Conservation (phyloP, 1,140 invertebrate genomes). For the Sinella curviseta region DNA sequence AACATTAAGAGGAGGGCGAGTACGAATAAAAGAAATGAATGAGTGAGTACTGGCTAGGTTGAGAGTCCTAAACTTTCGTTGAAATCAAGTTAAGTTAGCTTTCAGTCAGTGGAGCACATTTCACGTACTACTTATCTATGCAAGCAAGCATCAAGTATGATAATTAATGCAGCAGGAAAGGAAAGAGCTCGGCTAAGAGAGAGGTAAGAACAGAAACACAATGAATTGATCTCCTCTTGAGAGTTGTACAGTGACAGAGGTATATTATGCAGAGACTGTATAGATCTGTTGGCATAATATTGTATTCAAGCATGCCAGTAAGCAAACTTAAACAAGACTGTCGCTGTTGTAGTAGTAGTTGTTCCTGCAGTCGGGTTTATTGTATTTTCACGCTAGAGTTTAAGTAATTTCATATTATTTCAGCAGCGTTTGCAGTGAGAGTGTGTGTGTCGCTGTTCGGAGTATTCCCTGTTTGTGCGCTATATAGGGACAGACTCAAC, state of each 20-base stretch:
- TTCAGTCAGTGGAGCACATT: background rate
- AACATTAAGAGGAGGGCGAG: background rate
- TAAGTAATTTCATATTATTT: background rate
- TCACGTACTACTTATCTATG: conserved; percentile 2
- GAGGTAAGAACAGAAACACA: background rate
- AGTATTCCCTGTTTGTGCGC: too few relatives aligned
- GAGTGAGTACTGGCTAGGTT: background rate
- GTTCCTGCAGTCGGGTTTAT: too few relatives aligned
- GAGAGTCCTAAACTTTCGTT: background rate
- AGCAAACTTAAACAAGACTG: too few relatives aligned
- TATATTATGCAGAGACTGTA: too few relatives aligned
- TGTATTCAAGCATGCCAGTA: too few relatives aligned
- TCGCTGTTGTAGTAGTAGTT: too few relatives aligned
- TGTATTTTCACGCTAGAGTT: background rate
- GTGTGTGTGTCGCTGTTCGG: too few relatives aligned
- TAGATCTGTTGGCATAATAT: too few relatives aligned
- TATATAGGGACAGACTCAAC: background rate
- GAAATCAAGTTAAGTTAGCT: background rate
- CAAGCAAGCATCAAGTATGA: conserved; percentile 2
- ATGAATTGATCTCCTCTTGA: conserved; percentile 14
- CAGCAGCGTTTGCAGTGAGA: too few relatives aligned
- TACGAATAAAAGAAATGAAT: background rate
- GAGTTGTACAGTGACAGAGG: background rate
- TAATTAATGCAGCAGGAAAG: conserved; percentile 21
- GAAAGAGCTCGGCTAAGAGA: background rate